phyloP scores from a whole-genome alignment of 1,140 invertebrate genomes.

The Drosophila tristis region DNA sequence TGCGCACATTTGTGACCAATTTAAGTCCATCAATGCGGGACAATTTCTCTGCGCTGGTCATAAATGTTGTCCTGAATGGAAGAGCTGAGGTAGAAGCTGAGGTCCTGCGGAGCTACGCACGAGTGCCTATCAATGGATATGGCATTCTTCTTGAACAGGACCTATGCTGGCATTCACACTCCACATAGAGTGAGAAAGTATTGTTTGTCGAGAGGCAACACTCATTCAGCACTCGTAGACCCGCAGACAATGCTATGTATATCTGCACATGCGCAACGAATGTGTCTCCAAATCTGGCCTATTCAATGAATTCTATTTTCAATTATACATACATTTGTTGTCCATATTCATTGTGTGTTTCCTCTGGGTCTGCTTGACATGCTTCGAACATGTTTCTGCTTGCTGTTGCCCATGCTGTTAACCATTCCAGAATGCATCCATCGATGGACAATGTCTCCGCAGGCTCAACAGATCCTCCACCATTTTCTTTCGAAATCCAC shows the following conservation, averaged over 20 bases:
- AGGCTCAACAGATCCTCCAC: slow-evolving; percentile 41
- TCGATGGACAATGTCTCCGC: slow-evolving; percentile 30
- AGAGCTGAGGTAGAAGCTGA: slow-evolving; percentile 12
- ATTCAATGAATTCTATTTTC: slow-evolving; percentile 51
- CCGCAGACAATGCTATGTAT: slow-evolving; percentile 44
- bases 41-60: slow-evolving; percentile 34
- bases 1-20: slow-evolving; percentile 48
- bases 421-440: not conserved
- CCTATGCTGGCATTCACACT: slow-evolving; percentile 70
- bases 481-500: slow-evolving; percentile 38
- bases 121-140: slow-evolving; percentile 67
- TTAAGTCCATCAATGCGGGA: slow-evolving; percentile 31
- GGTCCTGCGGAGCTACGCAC: slow-evolving; percentile 74
- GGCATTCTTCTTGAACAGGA: slow-evolving; percentile 40
- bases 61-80: slow-evolving; percentile 37
- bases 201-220: slow-evolving; percentile 63
- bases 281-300: slow-evolving; percentile 43
- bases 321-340: slow-evolving; percentile 60
- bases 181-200: slow-evolving; percentile 59
- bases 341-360: slow-evolving; percentile 36
- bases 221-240: slow-evolving; percentile 59
- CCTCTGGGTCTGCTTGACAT: slow-evolving; percentile 32
- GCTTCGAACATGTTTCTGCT: slow-evolving; percentile 37
- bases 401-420: slow-evolving; percentile 28
- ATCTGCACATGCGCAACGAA: slow-evolving; percentile 75